Evolutionary conservation across 1,140 invertebrate species (phyloP).

Genomic region (Calephelis virginiensis): DNA sequence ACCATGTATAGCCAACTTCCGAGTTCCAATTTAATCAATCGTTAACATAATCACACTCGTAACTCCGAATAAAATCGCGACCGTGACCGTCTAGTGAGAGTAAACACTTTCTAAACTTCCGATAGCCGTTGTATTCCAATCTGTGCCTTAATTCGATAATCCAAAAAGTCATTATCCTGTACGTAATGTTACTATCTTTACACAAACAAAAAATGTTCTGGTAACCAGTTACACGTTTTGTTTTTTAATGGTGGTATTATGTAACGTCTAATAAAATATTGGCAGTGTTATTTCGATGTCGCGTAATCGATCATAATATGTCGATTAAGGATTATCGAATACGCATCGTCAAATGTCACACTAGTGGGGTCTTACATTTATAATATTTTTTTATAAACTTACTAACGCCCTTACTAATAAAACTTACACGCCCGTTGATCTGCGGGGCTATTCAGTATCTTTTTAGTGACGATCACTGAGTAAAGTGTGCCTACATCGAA

Average conservation of each 20-base stretch:
- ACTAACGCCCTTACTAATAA: too few species aligned
- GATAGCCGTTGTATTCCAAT: conserved; percentile 25
- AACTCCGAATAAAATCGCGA: conserved; percentile 31
- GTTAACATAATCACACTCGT: conserved; percentile 12
- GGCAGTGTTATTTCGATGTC: background rate
- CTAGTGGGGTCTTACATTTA: too few species aligned
- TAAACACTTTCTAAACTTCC: conserved; percentile 34
- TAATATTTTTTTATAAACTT: too few species aligned
- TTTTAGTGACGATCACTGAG: too few species aligned
- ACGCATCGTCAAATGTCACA: too few species aligned
- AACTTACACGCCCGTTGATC: too few species aligned
- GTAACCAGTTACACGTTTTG: background rate
- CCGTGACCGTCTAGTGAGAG: conserved; percentile 42
- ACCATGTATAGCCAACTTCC: background rate
- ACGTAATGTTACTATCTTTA: background rate
- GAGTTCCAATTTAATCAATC: background rate
- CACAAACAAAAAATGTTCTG: background rate
- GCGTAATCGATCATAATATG: background rate
- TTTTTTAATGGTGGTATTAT: background rate
- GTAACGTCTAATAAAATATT: background rate
- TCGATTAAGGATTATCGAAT: too few species aligned
- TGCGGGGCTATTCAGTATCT: too few species aligned
- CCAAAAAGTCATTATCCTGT: conserved; percentile 20
- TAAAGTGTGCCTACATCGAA: too few species aligned
- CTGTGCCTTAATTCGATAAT: conserved; percentile 24